A percentile compares a stretch with the other conserved stretches of the same genome.
Evolutionary conservation across 37 sponge, comb jelly and placozoan species (phyloP).

Genomic region (Oscarella lobularis): DNA sequence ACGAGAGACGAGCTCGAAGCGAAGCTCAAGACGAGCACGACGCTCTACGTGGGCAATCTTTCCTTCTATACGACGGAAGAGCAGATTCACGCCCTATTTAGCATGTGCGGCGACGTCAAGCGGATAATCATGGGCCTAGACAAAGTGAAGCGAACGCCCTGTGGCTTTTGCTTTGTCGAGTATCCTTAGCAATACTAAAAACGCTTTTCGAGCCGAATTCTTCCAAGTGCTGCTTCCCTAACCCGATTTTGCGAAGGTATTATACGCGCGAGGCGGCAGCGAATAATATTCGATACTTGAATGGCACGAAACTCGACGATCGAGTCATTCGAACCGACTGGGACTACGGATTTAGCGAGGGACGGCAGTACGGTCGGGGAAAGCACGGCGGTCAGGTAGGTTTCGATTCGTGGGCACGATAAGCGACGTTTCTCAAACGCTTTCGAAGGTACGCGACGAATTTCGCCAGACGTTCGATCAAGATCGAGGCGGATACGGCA

Average conservation of each 20-base stretch:
- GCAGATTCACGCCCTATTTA: constrained; percentile 93
- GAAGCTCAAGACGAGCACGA: constrained; percentile 36
- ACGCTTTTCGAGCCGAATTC: too few relatives aligned
- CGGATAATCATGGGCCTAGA: constrained; percentile 97
- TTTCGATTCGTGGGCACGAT: not conserved
- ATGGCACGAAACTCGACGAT: constrained; percentile 94
- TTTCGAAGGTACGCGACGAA: constrained; percentile 96
- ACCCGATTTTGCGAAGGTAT: too few relatives aligned
- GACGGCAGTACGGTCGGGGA: constrained; percentile 95
- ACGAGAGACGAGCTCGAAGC: constrained; percentile 45
- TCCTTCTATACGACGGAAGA: constrained; percentile 97
- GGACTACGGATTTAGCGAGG: constrained; percentile 92
- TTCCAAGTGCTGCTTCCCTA: too few relatives aligned
- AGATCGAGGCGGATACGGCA: constrained; percentile 78
- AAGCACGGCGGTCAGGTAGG: constrained; percentile 89
- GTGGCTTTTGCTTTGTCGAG: constrained; percentile 99
- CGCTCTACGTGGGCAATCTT: constrained; percentile 92
- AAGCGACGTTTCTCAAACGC: too few relatives aligned
- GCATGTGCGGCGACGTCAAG: constrained; percentile 93
- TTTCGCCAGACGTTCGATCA: constrained; percentile 86
- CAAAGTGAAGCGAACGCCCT: constrained; percentile 80
- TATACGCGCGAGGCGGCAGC: constrained; percentile 63
- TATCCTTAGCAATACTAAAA: constrained; percentile 22
- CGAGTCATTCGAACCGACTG: constrained; percentile 85
- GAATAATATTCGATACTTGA: constrained; percentile 62